These are phyloP conservation scores for Anarhynchus alexandrinus DNA, from an alignment of 2,113 vertebrate genomes.

Conservation along the genomic window DNA sequence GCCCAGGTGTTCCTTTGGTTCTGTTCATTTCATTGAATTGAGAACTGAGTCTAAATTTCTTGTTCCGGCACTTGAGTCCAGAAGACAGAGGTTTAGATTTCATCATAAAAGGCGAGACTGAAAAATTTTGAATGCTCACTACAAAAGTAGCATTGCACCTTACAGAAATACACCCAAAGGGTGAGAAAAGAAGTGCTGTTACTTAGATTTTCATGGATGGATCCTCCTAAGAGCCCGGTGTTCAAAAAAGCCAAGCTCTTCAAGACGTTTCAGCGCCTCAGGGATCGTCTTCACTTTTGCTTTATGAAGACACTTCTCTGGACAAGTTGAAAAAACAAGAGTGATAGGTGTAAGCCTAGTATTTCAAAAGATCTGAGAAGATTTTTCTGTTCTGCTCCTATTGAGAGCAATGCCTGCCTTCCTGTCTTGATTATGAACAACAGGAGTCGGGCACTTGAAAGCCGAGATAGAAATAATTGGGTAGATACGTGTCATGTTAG, in stretches of 20 bases:
- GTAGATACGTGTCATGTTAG: accelerated
- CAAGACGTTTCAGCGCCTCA: neutral
- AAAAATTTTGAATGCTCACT: neutral
- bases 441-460: neutral
- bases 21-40: neutral
- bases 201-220: neutral
- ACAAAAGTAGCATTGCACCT: neutral
- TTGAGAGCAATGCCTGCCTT: neutral
- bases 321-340: neutral
- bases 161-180: neutral
- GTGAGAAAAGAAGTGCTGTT: neutral
- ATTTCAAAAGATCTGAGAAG: neutral
- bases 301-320: neutral
- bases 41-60: neutral
- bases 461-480: neutral
- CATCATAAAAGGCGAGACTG: neutral
- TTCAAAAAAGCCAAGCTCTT: neutral
- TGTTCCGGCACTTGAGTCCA: neutral
- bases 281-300: neutral
- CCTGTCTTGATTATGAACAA: neutral
- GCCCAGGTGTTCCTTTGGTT: neutral
- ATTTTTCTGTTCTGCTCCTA: neutral
- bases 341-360: neutral
- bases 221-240: neutral
- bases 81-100: neutral